These are phyloP conservation scores for Drosophila seguyi DNA, from an alignment of 1,140 invertebrate genomes.

Conservation along the genomic window DNA sequence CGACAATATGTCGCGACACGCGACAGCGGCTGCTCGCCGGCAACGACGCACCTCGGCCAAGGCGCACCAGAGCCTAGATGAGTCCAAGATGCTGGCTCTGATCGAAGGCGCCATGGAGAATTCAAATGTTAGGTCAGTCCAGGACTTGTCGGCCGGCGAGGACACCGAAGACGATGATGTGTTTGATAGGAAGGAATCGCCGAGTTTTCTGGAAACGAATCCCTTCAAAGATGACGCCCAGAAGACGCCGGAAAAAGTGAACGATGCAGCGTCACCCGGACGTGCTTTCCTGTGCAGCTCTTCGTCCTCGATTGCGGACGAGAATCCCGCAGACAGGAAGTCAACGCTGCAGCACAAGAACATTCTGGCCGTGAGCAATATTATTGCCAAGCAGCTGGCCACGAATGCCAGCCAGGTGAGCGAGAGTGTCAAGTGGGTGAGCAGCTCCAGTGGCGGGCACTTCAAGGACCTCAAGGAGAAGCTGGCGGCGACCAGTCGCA, in stretches of 20 bases:
- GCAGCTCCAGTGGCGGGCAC: slow-evolving; percentile 84
- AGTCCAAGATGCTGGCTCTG: slow-evolving; percentile 85
- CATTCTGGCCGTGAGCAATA: slow-evolving; percentile 79
- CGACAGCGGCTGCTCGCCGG: slow-evolving; percentile 42
- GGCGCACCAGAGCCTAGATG: slow-evolving; percentile 88
- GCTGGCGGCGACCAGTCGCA: slow-evolving; percentile 85
- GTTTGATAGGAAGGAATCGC: slow-evolving; percentile 62
- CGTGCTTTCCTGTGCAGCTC: slow-evolving; percentile 56
- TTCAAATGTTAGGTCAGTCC: slow-evolving; percentile 30
- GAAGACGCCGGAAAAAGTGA: slow-evolving; percentile 24
- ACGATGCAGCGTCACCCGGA: slow-evolving; percentile 17
- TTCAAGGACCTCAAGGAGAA: slow-evolving; percentile 87
- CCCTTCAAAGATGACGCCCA: slow-evolving; percentile 77
- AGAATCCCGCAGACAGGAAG: slow-evolving; percentile 24
- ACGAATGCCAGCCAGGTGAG: slow-evolving; percentile 69
- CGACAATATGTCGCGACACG: slow-evolving; percentile 87
- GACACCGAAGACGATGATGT: slow-evolving; percentile 75
- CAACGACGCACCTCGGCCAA: slow-evolving; percentile 65
- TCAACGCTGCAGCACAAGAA: slow-evolving; percentile 69
- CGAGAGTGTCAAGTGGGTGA: slow-evolving; percentile 72
- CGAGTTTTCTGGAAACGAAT: slow-evolving; percentile 78
- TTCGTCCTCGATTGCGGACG: slow-evolving; percentile 53
- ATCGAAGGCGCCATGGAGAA: slow-evolving; percentile 63
- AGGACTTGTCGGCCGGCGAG: slow-evolving; percentile 49
- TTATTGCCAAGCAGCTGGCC: slow-evolving; percentile 79